These are phyloP conservation scores for Fragum sueziense DNA, from an alignment of 2,888 invertebrate genomes.

Conservation along the genomic window DNA sequence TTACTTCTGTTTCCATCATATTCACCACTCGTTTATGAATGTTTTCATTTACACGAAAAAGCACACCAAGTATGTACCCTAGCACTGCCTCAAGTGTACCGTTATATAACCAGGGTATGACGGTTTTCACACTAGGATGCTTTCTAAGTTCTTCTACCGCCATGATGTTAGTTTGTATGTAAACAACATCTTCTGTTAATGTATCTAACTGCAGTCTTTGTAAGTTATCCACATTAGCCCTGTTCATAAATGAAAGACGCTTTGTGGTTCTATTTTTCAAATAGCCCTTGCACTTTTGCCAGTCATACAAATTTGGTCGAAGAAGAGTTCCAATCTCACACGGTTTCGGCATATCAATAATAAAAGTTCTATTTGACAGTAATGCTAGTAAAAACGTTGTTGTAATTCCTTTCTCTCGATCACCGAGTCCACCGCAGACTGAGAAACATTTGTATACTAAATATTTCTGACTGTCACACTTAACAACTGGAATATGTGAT, in stretches of 20 bases:
- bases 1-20: neutral
- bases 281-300: slow-evolving; percentile 23
- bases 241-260: neutral
- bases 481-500: neutral
- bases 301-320: slow-evolving; percentile 28
- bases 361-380: slow-evolving; percentile 34
- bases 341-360: slow-evolving; percentile 30
- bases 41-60: slow-evolving; percentile 23
- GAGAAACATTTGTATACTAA: slow-evolving; percentile 26
- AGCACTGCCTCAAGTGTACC: slow-evolving; percentile 11
- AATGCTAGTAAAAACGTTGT: slow-evolving; percentile 35
- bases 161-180: slow-evolving; percentile 1
- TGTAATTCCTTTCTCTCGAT: slow-evolving; percentile 40
- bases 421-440: slow-evolving; percentile 48
- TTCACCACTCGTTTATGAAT: neutral
- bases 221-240: too few species aligned
- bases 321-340: slow-evolving; percentile 35
- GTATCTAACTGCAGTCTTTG: too few species aligned
- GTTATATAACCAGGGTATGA: slow-evolving; percentile 24
- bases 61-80: slow-evolving; percentile 1
- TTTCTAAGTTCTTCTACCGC: neutral
- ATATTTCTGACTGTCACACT: slow-evolving; percentile 8
- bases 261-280: neutral
- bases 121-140: neutral
- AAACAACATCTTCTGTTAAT: neutral